Evolutionary conservation across 2,888 invertebrate species (phyloP).

Genomic region (Liodrosophila aerea): DNA sequence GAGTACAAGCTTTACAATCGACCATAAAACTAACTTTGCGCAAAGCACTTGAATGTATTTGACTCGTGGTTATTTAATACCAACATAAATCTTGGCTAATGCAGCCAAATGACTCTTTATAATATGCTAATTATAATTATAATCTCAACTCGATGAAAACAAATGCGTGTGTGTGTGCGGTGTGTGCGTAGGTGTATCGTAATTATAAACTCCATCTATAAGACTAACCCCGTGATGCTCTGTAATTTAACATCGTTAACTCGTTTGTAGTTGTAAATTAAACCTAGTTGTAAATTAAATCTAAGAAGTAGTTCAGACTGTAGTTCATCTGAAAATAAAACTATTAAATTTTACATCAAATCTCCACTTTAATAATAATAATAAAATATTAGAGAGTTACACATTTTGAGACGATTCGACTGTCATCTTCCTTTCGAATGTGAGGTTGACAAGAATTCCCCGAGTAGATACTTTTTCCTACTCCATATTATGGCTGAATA

Average conservation of each 20-base stretch:
- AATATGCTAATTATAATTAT: constrained; percentile 43
- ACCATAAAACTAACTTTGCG: constrained; percentile 29
- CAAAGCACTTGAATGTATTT: constrained; percentile 33
- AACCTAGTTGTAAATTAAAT: no score
- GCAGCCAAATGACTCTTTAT: constrained; percentile 15
- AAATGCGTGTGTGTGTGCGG: constrained; percentile 4
- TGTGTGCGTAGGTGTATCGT: constrained; percentile 4
- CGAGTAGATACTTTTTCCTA: no score
- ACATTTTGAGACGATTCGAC: no score
- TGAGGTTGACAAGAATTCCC: no score
- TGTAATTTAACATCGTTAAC: background rate
- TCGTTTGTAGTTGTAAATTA: no score
- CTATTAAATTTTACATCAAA: no score
- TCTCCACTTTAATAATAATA: no score
- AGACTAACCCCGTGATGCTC: background rate
- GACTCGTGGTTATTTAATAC: constrained; percentile 46
- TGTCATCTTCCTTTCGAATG: no score
- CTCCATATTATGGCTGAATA: no score
- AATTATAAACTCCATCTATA: background rate
- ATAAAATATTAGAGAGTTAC: no score
- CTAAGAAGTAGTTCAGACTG: no score
- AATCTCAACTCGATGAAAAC: background rate
- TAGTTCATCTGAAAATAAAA: no score
- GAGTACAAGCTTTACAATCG: constrained; percentile 19
- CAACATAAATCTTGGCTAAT: constrained; percentile 36